Base-by-base conservation (phyloP, 2,888 invertebrate species). In the Lathronympha strigana region DNA sequence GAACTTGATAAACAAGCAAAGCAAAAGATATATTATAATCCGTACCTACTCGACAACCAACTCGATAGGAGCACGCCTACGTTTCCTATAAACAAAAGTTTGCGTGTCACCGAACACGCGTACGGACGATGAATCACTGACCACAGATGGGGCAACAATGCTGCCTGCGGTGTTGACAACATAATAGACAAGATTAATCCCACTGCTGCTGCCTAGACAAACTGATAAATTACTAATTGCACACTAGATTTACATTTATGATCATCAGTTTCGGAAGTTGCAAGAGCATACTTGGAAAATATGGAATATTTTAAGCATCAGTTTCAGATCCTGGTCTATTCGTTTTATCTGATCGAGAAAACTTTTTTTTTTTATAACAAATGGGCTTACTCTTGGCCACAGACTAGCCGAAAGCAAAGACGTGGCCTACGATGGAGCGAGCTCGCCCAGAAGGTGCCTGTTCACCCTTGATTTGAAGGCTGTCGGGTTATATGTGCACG, bases 121-220 rank as follows among this genome's bases (percentile, higher is more conserved):
- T 61, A 19, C 49, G 5, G n/a, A 36, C 47, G 28, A 54, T 66
- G 66, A 66, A 66, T 66, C 66, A 66, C 54, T 66, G 66, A 66
- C 66, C 61, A 54, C 60, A 54, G 31, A 62, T 63, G 63, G 28
- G 19, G 63, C 63, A 63, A 63, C 55, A 57, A 63, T 63, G 21
- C 58, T 8, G 17, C 21, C 38, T 47, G 47, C 60, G 38, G 25
- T 15, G 31, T 54, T 47, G 66, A 66, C 66, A 66, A 66, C 61
- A 66, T 66, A 66, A 66, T 66, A 66, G 60, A 33, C 23, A 49
- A 66, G 54, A 66, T 61, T 66, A 61, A 66, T 66, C 21, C 54
- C 21, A 25, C 25, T 13, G 15, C 47, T 40, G 55, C 55, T 60
- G 54, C 23, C 47, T 66, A 61, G 60, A 61, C 66, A 54, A n/a